Conservation (phyloP, 2,888 invertebrate genomes). For the Aproaerema taeniolella region DNA sequence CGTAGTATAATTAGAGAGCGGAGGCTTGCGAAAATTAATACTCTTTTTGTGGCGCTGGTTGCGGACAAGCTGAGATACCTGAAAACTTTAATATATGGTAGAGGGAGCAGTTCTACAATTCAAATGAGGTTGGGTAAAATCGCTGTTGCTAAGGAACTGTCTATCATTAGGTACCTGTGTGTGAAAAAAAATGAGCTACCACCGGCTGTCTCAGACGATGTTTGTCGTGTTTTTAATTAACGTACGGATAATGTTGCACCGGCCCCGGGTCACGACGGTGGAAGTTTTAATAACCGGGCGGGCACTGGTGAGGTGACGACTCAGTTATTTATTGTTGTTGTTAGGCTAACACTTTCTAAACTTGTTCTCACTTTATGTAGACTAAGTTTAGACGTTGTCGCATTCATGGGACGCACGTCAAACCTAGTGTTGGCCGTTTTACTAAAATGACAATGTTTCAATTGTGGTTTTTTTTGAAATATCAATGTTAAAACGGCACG, state of each 20-base stretch:
- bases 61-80: conserved; percentile 11
- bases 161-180: no score
- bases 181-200: no score
- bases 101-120: not conserved
- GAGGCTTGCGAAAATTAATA: conserved; percentile 57
- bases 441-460: no score
- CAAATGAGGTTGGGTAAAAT: not conserved
- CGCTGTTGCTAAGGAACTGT: no score
- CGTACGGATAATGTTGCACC: conserved; percentile 21
- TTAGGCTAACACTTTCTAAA: not conserved
- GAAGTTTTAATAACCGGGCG: conserved; percentile 10
- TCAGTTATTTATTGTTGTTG: conserved; percentile 4
- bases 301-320: not conserved
- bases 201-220: not conserved
- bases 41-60: conserved; percentile 35
- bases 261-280: not conserved
- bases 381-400: no score
- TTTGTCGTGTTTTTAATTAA: conserved; percentile 25
- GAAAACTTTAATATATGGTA: conserved; percentile 5
- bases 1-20: conserved; percentile 53
- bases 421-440: no score
- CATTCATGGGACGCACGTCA: no score
- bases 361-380: no score
- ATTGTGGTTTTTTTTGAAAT: no score
- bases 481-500: no score